A percentile compares a stretch with the other conserved stretches of the same genome.
Evolutionary conservation across 2,113 vertebrate genomes (phyloP).

Genomic region (Carassius auratus): DNA sequence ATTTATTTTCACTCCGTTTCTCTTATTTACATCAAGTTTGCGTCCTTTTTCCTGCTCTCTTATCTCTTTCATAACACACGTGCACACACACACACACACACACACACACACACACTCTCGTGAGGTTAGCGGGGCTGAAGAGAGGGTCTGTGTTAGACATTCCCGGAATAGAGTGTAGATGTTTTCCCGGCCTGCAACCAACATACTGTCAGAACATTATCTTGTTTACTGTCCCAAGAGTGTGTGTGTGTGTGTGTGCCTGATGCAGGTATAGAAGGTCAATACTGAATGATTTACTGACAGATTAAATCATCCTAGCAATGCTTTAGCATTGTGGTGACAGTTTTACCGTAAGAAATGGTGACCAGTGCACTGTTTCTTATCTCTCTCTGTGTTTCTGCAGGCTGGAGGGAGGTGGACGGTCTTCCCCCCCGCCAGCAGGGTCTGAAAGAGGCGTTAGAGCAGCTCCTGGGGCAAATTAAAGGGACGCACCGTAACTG

Average conservation of each 20-base stretch:
- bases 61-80: background rate
- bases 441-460: constrained; percentile 83
- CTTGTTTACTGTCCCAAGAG: constrained; percentile 48
- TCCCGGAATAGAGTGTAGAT: constrained; percentile 52
- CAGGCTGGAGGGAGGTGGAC: constrained; percentile 87
- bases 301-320: background rate
- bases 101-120: background rate
- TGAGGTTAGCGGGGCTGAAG: constrained; percentile 48
- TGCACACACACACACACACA: background rate
- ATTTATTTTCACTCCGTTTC: constrained; percentile 8
- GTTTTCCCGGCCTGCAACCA: constrained; percentile 35
- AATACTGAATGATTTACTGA: background rate
- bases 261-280: background rate
- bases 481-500: constrained; percentile 86
- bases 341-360: too few species aligned
- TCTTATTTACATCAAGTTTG: constrained; percentile 4
- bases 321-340: too few species aligned
- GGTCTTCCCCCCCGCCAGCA: constrained; percentile 76
- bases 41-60: background rate
- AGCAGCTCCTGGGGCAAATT: constrained; percentile 83
- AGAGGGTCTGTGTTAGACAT: constrained; percentile 50
- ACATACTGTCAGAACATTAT: constrained; percentile 50
- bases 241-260: background rate
- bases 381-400: constrained; percentile 17
- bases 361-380: background rate